Conservation (phyloP, 2,888 invertebrate species). For the Deilephila porcellus region DNA sequence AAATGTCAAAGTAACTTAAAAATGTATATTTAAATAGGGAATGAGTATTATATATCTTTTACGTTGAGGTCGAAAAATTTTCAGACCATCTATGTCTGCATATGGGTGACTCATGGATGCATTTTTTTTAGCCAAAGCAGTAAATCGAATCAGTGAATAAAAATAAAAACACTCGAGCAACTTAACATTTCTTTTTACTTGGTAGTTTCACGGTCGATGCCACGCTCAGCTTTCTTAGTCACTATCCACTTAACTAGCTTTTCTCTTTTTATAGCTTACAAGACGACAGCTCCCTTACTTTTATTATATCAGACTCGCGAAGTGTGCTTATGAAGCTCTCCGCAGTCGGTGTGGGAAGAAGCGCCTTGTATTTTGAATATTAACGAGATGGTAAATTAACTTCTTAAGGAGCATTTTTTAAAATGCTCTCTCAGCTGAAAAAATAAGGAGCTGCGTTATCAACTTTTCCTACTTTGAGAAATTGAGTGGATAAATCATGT, state of each 20-base stretch:
- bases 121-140: too few relatives aligned
- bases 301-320: slow-evolving; percentile 6
- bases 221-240: too few relatives aligned
- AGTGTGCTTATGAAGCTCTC: slow-evolving; percentile 9
- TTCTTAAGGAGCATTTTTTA: slow-evolving; percentile 20
- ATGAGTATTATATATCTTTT: too few relatives aligned
- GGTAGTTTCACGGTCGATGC: too few relatives aligned
- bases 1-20: too few relatives aligned
- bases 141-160: too few relatives aligned
- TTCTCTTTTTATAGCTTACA: neutral
- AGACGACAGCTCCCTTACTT: neutral
- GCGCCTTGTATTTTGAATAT: slow-evolving; percentile 13
- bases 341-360: neutral
- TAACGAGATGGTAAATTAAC: slow-evolving; percentile 16
- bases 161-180: too few relatives aligned
- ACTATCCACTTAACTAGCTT: neutral
- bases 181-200: too few relatives aligned
- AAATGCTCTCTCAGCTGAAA: slow-evolving; percentile 1
- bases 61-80: too few relatives aligned
- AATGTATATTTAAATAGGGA: too few relatives aligned
- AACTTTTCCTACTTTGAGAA: neutral
- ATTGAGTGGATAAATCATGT: slow-evolving; percentile 7
- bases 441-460: neutral
- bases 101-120: too few relatives aligned
- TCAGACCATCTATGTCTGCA: too few relatives aligned